These are phyloP conservation scores for Anthopleura sola DNA, from an alignment of 64 coral and sea anemone genomes.

Conservation along the genomic window DNA sequence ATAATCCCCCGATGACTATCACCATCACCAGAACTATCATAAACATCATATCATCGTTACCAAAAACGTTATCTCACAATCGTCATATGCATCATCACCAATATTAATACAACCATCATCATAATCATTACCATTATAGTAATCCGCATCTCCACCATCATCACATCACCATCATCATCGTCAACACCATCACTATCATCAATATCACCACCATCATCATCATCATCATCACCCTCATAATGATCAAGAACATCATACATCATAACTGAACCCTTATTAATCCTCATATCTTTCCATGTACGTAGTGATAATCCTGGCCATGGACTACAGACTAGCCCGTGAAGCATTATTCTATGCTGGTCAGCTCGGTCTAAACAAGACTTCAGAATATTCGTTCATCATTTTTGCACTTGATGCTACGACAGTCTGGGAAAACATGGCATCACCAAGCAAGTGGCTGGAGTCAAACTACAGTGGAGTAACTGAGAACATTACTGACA, in stretches of 20 bases:
- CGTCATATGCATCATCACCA: neutral
- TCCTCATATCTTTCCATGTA: neutral
- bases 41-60: too few species aligned
- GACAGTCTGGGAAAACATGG: conserved; percentile 17
- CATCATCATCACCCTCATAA: neutral
- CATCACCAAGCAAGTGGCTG: conserved; percentile 23
- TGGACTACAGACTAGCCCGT: conserved; percentile 52
- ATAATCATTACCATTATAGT: neutral
- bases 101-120: neutral
- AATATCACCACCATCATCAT: neutral
- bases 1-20: too few species aligned
- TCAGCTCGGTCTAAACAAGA: conserved; percentile 47
- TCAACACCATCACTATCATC: neutral
- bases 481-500: conserved; percentile 14
- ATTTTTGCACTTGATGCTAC: conserved; percentile 54
- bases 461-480: neutral
- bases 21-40: too few species aligned
- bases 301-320: conserved; percentile 74
- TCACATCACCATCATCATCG: neutral
- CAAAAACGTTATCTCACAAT: too few species aligned
- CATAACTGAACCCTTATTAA: neutral
- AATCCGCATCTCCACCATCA: neutral
- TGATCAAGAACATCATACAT: neutral
- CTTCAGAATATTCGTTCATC: conserved; percentile 61
- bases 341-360: conserved; percentile 49